These are phyloP conservation scores for Rhineura floridana DNA, from an alignment of 2,113 vertebrate species.

Conservation along the genomic window DNA sequence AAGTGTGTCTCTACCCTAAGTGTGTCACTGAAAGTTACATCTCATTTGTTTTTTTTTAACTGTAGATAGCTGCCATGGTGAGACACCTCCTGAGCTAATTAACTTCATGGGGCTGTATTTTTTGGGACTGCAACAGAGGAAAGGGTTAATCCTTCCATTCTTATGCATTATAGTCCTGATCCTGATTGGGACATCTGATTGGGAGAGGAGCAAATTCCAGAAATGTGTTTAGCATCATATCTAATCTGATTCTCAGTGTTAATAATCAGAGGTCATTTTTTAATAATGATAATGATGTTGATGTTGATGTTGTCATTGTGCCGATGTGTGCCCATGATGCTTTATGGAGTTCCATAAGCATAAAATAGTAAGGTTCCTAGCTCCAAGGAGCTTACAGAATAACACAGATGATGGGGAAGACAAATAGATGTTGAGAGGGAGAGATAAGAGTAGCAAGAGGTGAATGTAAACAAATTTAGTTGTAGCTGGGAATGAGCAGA, in stretches of 20 bases:
- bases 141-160: background rate
- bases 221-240: background rate
- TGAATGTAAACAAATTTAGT: background rate
- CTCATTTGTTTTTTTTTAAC: too few species aligned
- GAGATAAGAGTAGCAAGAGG: background rate
- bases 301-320: too few species aligned
- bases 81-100: background rate
- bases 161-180: too few species aligned
- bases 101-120: background rate
- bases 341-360: background rate
- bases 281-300: too few species aligned
- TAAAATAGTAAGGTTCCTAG: background rate
- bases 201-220: background rate
- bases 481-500: background rate
- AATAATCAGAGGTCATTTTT: background rate
- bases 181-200: background rate
- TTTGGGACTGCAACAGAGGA: background rate
- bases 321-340: background rate
- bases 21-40: background rate
- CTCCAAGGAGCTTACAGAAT: background rate
- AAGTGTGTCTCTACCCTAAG: too few species aligned
- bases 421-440: too few species aligned
- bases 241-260: background rate
- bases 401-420: background rate
- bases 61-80: background rate